Evolutionary conservation across 2,888 invertebrate genomes (phyloP).

Genomic region (Agonopterix arenella): DNA sequence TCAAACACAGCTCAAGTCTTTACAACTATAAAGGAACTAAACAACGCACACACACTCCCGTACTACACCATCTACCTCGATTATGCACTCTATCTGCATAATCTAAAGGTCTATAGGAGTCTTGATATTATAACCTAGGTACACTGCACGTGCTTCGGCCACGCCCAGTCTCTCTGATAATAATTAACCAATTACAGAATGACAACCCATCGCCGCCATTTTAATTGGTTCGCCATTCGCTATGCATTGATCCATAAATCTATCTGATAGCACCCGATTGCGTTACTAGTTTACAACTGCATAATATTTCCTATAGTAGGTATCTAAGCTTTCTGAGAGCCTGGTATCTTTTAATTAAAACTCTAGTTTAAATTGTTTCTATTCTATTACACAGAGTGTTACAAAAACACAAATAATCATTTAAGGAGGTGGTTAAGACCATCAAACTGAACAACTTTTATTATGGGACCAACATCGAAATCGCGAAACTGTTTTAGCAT

Average conservation of each 20-base stretch:
- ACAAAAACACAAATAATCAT: no score
- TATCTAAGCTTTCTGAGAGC: constrained; percentile 8
- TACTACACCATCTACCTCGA: background rate
- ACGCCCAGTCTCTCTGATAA: constrained; percentile 60
- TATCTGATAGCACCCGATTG: constrained; percentile 19
- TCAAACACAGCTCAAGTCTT: no score
- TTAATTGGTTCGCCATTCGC: constrained; percentile 62
- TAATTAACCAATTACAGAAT: constrained; percentile 73
- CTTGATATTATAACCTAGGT: constrained; percentile 6
- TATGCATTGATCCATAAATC: constrained; percentile 45
- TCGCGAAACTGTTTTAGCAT: no score
- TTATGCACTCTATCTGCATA: constrained; percentile 1
- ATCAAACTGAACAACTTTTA: no score
- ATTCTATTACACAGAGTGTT: no score
- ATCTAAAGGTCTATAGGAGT: constrained; percentile 1
- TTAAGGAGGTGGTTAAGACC: no score
- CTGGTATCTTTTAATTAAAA: constrained; percentile 17
- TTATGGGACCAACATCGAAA: no score
- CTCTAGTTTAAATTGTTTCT: no score
- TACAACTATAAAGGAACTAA: no score
- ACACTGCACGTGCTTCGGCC: constrained; percentile 37
- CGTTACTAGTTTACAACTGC: background rate
- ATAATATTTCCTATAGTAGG: background rate
- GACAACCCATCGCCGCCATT: constrained; percentile 66
- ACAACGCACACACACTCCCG: no score